phyloP scores from a whole-genome alignment of 2,888 invertebrate genomes.

The Drosophila ochracea region DNA sequence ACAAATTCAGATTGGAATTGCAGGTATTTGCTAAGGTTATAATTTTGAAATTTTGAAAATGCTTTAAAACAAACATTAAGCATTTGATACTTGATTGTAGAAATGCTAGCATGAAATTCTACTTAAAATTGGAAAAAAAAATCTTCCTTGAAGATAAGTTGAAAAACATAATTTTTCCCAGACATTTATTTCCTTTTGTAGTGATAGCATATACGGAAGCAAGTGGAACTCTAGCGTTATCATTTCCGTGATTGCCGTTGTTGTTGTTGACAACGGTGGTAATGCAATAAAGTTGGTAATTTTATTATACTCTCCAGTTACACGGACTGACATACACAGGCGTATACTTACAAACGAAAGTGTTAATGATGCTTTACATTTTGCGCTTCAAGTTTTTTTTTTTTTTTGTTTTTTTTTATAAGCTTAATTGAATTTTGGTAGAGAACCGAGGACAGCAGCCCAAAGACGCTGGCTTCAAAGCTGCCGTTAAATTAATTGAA shows the following conservation, averaged over 20 bases:
- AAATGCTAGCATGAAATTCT: neutral
- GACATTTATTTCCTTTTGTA: neutral
- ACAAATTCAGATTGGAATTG: neutral
- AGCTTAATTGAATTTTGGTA: slow-evolving; percentile 63
- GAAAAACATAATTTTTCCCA: neutral
- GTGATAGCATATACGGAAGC: neutral
- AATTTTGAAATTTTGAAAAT: neutral
- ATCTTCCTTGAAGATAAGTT: neutral
- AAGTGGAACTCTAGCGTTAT: slow-evolving; percentile 1
- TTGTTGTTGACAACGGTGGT: slow-evolving; percentile 27
- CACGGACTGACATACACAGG: slow-evolving; percentile 17
- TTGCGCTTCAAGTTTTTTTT: slow-evolving; percentile 27
- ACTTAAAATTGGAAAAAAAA: too few species aligned
- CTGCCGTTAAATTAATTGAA: slow-evolving; percentile 48
- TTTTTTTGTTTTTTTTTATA: slow-evolving; percentile 28
- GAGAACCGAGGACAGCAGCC: neutral
- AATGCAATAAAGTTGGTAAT: slow-evolving; percentile 68
- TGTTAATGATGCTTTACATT: slow-evolving; percentile 68
- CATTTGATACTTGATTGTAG: neutral
- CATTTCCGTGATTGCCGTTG: slow-evolving; percentile 1
- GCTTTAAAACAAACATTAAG: neutral
- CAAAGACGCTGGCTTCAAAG: slow-evolving; percentile 2
- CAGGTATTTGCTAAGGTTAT: neutral
- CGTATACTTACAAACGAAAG: slow-evolving; percentile 41
- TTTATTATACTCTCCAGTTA: slow-evolving; percentile 51